Conservation (phyloP, 1,140 invertebrate genomes). For the Ceratosolen fusciceps region DNA sequence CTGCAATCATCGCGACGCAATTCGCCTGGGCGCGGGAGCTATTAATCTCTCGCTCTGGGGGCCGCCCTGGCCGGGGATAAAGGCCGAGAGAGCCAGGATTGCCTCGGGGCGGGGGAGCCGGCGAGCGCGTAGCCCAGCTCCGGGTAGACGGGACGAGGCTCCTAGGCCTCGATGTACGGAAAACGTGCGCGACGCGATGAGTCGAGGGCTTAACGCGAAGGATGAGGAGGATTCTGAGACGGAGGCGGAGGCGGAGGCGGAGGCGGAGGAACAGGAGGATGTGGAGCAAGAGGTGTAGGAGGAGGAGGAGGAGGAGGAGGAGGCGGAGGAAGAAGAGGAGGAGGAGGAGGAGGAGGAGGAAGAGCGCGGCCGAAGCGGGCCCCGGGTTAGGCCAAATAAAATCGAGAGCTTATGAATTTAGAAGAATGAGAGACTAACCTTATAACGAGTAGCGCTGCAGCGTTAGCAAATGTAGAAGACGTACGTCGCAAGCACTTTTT, state of each 20-base stretch:
- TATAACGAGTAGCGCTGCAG: constrained; percentile 15
- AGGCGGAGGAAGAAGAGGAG: background rate
- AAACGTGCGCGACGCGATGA: no score
- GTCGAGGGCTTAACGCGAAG: background rate
- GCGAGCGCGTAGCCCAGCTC: no score
- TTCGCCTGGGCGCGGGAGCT: no score
- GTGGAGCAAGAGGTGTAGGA: background rate
- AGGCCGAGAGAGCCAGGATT: no score
- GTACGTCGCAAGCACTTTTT: constrained; percentile 13
- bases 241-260: background rate
- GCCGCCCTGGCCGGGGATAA: no score
- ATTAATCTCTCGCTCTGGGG: no score
- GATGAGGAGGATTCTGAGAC: background rate
- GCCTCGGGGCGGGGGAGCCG: no score
- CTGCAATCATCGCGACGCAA: no score
- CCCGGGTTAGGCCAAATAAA: background rate
- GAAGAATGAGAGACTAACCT: background rate
- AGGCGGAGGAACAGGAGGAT: no score
- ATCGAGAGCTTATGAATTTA: background rate
- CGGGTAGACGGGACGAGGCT: no score
- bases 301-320: background rate
- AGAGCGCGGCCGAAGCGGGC: background rate
- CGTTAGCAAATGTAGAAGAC: background rate
- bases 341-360: background rate
- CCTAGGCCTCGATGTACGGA: no score